Evolutionary conservation across 2,113 vertebrate genomes (phyloP), one percentile per base, ranked within the genome.

Genomic region (Syngnathus scovelli): DNA sequence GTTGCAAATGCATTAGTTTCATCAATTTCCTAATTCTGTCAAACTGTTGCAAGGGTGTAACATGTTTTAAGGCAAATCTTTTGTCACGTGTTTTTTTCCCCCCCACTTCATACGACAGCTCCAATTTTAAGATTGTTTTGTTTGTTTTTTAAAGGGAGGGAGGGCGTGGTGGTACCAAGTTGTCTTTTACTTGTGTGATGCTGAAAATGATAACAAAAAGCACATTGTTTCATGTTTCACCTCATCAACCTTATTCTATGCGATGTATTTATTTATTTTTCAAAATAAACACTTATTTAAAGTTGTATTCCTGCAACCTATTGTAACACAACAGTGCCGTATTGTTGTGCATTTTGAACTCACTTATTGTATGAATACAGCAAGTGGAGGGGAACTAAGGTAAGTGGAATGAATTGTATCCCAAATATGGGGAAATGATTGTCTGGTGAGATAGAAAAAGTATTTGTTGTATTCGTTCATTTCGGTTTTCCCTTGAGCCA

Each of bases 1-100:
- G 27, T 38, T 44, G 15, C 36, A n/a, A 15, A 37, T 46, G 27
- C 62, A 19, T 41, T 23, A 37, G 55, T 55, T n/a, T 16, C 11
- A 66, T 68, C 51, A 37, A 67, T 78, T 74, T 15, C 48, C 23
- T 49, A 16, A 69, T 68, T 69, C 51, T 49, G n/a, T 46, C 37
- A 11, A 60, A 38, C 11, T 9, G 8, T 16, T 6, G 18, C 55
- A 55, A 55, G 11, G 23, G 6, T 36, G 4, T 36, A 37, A 61
- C n/a, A 41, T 49, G 48, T 49, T 49, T 49, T 21, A 51, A 51
- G 19, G 49, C 8, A 4, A 51, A 51, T n/a, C 16, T 18, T 19
- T 11, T 33, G 6, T 58, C n/a, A 2, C 1, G 11, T 15, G 10
- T 9, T 51, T 51, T 51, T n/a, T 51, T 5, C 16, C 19, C 5